These are phyloP conservation scores for Watersipora subatra DNA, from an alignment of 1,140 invertebrate genomes.

Conservation along the genomic window DNA sequence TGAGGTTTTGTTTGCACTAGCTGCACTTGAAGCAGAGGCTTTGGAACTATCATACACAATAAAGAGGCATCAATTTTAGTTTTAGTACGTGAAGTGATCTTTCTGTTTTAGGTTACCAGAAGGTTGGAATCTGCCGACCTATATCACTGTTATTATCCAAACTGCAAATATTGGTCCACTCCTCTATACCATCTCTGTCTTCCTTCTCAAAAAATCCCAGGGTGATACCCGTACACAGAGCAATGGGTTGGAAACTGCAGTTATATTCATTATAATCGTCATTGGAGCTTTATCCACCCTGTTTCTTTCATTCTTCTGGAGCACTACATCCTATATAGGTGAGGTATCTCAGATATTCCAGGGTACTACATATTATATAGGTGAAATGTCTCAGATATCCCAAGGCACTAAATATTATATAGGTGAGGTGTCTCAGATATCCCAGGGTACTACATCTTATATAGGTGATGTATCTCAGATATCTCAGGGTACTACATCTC, in stretches of 20 bases:
- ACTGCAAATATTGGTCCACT: slow-evolving; percentile 73
- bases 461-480: too few species aligned
- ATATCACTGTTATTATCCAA: slow-evolving; percentile 66
- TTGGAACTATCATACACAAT: neutral
- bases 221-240: neutral
- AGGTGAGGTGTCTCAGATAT: too few species aligned
- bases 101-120: slow-evolving; percentile 57
- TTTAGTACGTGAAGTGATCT: neutral
- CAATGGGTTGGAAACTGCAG: neutral
- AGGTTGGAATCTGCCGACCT: slow-evolving; percentile 71
- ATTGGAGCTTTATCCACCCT: slow-evolving; percentile 53
- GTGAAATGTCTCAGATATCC: too few species aligned
- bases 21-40: neutral
- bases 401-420: too few species aligned
- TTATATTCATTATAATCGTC: slow-evolving; percentile 10
- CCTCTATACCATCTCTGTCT: slow-evolving; percentile 48
- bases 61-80: neutral
- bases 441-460: too few species aligned
- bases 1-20: neutral
- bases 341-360: too few species aligned
- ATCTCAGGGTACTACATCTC: too few species aligned
- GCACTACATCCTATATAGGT: slow-evolving; percentile 17
- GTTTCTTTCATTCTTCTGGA: slow-evolving; percentile 61
- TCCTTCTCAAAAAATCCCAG: neutral
- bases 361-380: too few species aligned